Conservation (phyloP, 2,113 vertebrate genomes). For the Ptilonorhynchus violaceus region DNA sequence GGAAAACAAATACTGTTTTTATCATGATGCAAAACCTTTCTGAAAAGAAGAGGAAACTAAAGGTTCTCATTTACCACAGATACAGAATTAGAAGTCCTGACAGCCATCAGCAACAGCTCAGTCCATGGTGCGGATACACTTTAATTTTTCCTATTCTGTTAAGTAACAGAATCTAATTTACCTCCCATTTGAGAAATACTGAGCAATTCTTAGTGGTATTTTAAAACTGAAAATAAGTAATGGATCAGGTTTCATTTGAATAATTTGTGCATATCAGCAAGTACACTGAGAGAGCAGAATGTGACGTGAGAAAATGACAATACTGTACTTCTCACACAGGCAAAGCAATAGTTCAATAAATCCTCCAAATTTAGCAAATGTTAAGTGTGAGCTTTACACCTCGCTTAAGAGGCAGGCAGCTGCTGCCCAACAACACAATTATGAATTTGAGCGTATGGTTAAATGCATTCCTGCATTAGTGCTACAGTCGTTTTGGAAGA, state of each 20-base stretch:
- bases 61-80: neutral
- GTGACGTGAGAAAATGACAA: neutral
- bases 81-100: neutral
- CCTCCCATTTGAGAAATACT: neutral
- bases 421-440: neutral
- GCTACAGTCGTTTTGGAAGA: conserved; percentile 17
- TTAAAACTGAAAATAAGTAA: neutral
- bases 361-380: neutral
- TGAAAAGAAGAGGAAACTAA: neutral
- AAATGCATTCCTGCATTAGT: conserved; percentile 5
- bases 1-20: neutral
- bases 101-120: neutral
- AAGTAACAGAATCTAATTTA: neutral
- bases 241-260: neutral
- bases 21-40: neutral
- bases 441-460: neutral
- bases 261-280: neutral
- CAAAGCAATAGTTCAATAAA: neutral
- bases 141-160: neutral
- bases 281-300: neutral
- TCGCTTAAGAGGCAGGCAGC: neutral
- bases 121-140: neutral
- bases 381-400: neutral
- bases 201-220: neutral
- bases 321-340: neutral